A percentile compares a stretch with the other conserved stretches of the same genome.
These are phyloP conservation scores for Seira musarum DNA, from an alignment of 2,888 invertebrate species.

Conservation along the genomic window DNA sequence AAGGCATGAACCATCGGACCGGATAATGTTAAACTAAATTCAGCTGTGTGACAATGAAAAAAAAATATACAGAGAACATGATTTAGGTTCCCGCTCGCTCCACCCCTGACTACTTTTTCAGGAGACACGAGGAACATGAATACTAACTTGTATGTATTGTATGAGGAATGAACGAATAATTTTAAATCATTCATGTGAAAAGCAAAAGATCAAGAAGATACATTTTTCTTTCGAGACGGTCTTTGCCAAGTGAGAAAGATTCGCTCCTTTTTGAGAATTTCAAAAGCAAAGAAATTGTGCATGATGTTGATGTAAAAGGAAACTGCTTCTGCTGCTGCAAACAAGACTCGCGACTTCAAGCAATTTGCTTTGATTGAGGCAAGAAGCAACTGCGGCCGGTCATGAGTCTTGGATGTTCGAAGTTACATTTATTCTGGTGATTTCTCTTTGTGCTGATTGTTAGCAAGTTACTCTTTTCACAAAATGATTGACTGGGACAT, in stretches of 20 bases:
- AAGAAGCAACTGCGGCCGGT: background rate
- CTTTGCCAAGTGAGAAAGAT: too few relatives aligned
- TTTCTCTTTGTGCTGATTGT: background rate
- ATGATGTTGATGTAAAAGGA: background rate
- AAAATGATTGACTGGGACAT: background rate
- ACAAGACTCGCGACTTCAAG: background rate
- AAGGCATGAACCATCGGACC: too few relatives aligned
- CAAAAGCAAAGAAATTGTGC: too few relatives aligned
- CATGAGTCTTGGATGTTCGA: too few relatives aligned
- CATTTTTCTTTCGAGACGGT: too few relatives aligned
- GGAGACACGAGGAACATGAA: background rate
- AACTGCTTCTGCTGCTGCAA: background rate
- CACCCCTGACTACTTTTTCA: constrained; percentile 24
- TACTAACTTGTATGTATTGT: too few relatives aligned
- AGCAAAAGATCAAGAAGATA: too few relatives aligned
- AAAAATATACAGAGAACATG: constrained; percentile 14
- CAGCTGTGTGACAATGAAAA: background rate
- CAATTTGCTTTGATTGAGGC: background rate
- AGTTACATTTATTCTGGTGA: background rate
- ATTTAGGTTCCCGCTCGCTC: constrained; percentile 53
- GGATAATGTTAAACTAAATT: background rate
- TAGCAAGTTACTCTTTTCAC: background rate
- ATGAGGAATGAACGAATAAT: too few relatives aligned
- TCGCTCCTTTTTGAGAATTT: too few relatives aligned
- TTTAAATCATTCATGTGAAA: too few relatives aligned